Conservation (phyloP, 2,888 invertebrate species). For the Apamea crenata region DNA sequence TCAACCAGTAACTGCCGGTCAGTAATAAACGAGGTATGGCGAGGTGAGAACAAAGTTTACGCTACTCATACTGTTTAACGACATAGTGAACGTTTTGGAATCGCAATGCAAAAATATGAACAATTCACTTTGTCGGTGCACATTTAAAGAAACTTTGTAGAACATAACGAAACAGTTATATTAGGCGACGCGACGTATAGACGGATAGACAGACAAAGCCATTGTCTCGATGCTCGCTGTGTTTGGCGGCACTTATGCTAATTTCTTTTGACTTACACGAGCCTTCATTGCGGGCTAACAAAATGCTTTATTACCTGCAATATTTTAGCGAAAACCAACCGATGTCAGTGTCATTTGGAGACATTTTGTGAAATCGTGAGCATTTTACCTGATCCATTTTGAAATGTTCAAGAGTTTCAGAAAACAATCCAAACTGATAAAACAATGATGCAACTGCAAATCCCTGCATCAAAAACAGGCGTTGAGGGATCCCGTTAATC, state of each 20-base stretch:
- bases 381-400: neutral
- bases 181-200: conserved; percentile 82
- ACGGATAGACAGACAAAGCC: conserved; percentile 87
- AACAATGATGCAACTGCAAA: conserved; percentile 43
- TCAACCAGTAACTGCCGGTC: conserved; percentile 61
- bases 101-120: conserved; percentile 67
- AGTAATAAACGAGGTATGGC: conserved; percentile 64
- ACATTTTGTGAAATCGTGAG: conserved; percentile 4
- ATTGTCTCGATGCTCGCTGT: conserved; percentile 84
- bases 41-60: conserved; percentile 70
- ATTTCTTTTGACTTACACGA: conserved; percentile 86
- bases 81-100: conserved; percentile 66
- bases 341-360: conserved; percentile 31
- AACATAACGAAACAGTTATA: conserved; percentile 81
- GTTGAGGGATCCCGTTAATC: conserved; percentile 63
- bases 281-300: conserved; percentile 80
- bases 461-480: conserved; percentile 25
- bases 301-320: conserved; percentile 81
- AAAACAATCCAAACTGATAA: conserved; percentile 13
- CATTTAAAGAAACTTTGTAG: conserved; percentile 79
- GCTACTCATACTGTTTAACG: conserved; percentile 67
- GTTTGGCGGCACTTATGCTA: conserved; percentile 88
- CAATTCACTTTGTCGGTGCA: conserved; percentile 75
- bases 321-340: conserved; percentile 75
- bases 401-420: neutral